A percentile compares a stretch with the other conserved stretches of the same genome.
phyloP scores from a whole-genome alignment of 2,888 invertebrate genomes.

The Hofmannophila pseudospretella region DNA sequence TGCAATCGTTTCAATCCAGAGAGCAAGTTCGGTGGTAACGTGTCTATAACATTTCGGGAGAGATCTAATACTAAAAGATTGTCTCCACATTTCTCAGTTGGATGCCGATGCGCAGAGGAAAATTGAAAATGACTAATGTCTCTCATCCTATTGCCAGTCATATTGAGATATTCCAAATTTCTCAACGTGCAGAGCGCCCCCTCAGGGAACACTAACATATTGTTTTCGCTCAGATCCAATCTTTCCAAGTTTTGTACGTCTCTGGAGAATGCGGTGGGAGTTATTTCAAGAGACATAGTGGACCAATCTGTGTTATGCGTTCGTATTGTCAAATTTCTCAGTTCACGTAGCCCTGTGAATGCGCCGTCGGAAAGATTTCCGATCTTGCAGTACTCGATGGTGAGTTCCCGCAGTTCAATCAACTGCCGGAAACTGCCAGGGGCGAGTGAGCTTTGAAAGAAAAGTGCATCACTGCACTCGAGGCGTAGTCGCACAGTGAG shows the following conservation, averaged over 20 bases:
- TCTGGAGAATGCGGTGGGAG: conserved; percentile 84
- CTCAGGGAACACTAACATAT: conserved; percentile 88
- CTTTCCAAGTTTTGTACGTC: conserved; percentile 85
- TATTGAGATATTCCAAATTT: conserved; percentile 85
- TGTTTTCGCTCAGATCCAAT: conserved; percentile 87
- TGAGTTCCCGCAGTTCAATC: conserved; percentile 85
- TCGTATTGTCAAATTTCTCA: conserved; percentile 87
- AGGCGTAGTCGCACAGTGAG: conserved; percentile 86
- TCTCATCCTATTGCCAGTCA: conserved; percentile 87
- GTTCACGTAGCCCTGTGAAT: conserved; percentile 87
- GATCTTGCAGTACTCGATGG: conserved; percentile 90
- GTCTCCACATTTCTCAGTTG: conserved; percentile 82
- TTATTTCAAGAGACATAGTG: conserved; percentile 86
- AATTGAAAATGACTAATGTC: conserved; percentile 86
- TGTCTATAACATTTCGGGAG: conserved; percentile 87
- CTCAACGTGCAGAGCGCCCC: conserved; percentile 86
- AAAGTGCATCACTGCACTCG: conserved; percentile 88
- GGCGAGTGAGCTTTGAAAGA: conserved; percentile 87
- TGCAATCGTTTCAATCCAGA: conserved; percentile 84
- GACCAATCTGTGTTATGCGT: conserved; percentile 92
- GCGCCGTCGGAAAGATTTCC: conserved; percentile 89
- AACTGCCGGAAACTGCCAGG: conserved; percentile 87
- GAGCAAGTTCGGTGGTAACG: conserved; percentile 83
- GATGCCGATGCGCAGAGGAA: conserved; percentile 75
- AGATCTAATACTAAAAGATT: conserved; percentile 84